A percentile compares a stretch with the other conserved stretches of the same genome.
Conservation (phyloP, 2,797 vertebrate genomes). For the Sebastiscus tertius region DNA sequence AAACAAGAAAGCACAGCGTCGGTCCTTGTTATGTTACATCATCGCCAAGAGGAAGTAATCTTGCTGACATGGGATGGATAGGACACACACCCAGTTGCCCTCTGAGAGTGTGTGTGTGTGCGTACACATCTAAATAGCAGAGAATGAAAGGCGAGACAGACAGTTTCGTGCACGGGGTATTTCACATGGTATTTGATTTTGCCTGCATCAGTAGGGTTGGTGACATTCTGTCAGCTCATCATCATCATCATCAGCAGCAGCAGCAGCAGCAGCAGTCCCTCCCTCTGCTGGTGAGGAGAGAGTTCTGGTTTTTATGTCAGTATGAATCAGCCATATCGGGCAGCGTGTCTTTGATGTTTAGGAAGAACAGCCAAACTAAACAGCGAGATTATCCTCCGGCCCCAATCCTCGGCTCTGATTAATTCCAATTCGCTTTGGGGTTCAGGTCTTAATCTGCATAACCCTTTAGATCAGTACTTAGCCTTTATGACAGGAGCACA, state of each 20-base stretch:
- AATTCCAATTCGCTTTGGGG: constrained; percentile 63
- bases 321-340: constrained; percentile 41
- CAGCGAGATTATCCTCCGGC: constrained; percentile 64
- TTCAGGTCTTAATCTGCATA: constrained; percentile 58
- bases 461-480: constrained; percentile 38
- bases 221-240: constrained; percentile 63
- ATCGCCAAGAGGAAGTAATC: constrained; percentile 56
- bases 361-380: constrained; percentile 55
- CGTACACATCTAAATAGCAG: constrained; percentile 14
- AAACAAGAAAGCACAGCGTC: constrained; percentile 53
- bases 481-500: constrained; percentile 24
- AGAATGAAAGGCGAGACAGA: constrained; percentile 26
- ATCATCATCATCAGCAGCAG: neutral
- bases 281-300: constrained; percentile 36
- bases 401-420: constrained; percentile 59
- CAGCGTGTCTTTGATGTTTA: constrained; percentile 63
- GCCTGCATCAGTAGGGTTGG: constrained; percentile 48
- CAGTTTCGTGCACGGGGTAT: constrained; percentile 10
- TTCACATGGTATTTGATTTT: constrained; percentile 53
- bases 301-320: constrained; percentile 40
- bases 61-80: constrained; percentile 61
- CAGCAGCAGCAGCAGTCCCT: constrained; percentile 30
- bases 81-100: constrained; percentile 35
- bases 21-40: constrained; percentile 58
- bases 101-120: constrained; percentile 13